Conservation (phyloP, 2,797 vertebrate genomes). For the Urocyon cinereoargenteus region DNA sequence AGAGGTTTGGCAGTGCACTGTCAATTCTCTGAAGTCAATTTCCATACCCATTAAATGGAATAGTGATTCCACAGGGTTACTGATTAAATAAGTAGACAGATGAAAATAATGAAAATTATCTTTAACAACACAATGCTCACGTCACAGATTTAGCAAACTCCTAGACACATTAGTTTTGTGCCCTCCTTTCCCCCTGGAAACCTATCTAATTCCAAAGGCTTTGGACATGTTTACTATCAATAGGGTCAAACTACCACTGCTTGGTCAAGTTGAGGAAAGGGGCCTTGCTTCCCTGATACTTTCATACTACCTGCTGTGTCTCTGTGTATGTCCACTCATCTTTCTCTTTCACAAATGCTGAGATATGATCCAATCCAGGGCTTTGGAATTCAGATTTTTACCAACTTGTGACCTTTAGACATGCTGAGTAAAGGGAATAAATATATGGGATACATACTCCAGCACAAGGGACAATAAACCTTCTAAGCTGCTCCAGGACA, state of each 20-base stretch:
- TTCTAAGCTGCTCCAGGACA: neutral
- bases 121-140: neutral
- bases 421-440: neutral
- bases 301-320: neutral
- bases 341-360: neutral
- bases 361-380: neutral
- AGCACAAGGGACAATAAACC: neutral
- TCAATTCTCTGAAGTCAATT: slow-evolving; percentile 33
- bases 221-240: neutral
- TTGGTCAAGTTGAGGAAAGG: neutral
- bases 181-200: neutral
- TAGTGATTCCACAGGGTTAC: neutral
- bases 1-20: neutral
- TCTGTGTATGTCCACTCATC: neutral
- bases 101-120: slow-evolving; percentile 3
- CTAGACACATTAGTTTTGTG: neutral
- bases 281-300: neutral
- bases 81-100: neutral
- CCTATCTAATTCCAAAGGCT: neutral
- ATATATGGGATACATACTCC: neutral
- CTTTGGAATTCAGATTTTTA: slow-evolving; percentile 14
- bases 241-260: neutral
- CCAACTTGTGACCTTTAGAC: slow-evolving; percentile 38
- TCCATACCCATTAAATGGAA: neutral
- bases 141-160: neutral